Evolutionary conservation across 2,113 vertebrate species (phyloP).

Genomic region (Colius striatus): DNA sequence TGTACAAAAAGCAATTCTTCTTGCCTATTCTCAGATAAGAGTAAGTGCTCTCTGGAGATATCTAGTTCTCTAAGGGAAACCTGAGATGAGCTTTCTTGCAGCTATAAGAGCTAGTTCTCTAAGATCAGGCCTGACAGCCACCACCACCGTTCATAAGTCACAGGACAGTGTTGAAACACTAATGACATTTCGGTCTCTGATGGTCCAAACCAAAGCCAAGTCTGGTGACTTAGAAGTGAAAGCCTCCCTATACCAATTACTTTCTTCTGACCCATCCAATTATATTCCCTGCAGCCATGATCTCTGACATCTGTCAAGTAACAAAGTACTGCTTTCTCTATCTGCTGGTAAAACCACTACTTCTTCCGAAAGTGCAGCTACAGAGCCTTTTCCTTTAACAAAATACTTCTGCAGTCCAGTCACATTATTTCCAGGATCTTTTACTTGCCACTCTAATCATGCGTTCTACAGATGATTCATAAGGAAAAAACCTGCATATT

Average conservation of each 20-base stretch:
- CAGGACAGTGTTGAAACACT: neutral
- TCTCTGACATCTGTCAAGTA: slow-evolving; percentile 40
- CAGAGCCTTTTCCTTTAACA: slow-evolving; percentile 28
- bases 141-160: neutral
- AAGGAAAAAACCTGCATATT: slow-evolving; percentile 61
- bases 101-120: neutral
- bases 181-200: slow-evolving; percentile 33
- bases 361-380: neutral
- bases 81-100: neutral
- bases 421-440: slow-evolving; percentile 50
- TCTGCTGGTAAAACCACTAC: neutral
- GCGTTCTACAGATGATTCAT: slow-evolving; percentile 62
- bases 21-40: neutral
- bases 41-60: slow-evolving; percentile 10
- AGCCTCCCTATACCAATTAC: slow-evolving; percentile 6
- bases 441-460: slow-evolving; percentile 52
- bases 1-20: neutral
- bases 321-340: neutral
- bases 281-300: neutral
- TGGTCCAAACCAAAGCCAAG: slow-evolving; percentile 33
- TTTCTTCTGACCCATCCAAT: slow-evolving; percentile 21
- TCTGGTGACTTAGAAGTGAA: slow-evolving; percentile 35
- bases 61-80: neutral
- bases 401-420: slow-evolving; percentile 48
- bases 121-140: neutral